Evolutionary conservation across 2,888 invertebrate species (phyloP).

Genomic region (Ernsta delagoae): DNA sequence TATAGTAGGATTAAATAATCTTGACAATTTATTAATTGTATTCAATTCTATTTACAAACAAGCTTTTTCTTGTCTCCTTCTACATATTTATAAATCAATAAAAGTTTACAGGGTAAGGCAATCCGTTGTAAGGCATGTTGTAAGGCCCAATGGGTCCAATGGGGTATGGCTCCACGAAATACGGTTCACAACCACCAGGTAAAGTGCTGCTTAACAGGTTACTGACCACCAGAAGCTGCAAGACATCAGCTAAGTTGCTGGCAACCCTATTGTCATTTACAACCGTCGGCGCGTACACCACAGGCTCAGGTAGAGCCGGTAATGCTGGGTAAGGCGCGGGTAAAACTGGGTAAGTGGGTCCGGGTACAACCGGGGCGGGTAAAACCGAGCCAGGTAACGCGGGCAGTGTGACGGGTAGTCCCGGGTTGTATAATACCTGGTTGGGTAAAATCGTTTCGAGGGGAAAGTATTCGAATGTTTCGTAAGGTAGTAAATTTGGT

Average conservation of each 20-base stretch:
- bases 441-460: constrained; percentile 46
- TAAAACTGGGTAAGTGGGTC: background rate
- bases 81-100: background rate
- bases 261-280: constrained; percentile 70
- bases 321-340: constrained; percentile 9
- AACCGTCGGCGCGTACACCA: constrained; percentile 50
- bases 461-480: constrained; percentile 21
- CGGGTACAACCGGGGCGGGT: constrained; percentile 6
- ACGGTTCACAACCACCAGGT: constrained; percentile 45
- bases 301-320: constrained; percentile 40
- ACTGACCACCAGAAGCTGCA: constrained; percentile 70
- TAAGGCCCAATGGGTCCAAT: background rate
- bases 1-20: too few species aligned
- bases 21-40: too few species aligned
- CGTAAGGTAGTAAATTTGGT: constrained; percentile 41
- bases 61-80: too few species aligned
- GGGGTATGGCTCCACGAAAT: constrained; percentile 19
- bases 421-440: constrained; percentile 39
- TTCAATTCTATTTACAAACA: too few species aligned
- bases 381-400: too few species aligned
- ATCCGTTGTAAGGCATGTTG: background rate
- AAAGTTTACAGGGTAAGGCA: background rate
- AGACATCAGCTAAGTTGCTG: constrained; percentile 68
- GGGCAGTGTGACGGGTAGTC: background rate
- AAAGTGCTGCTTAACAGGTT: constrained; percentile 65